phyloP scores from a whole-genome alignment of 2,888 invertebrate genomes.

The Slavum lentiscoides region DNA sequence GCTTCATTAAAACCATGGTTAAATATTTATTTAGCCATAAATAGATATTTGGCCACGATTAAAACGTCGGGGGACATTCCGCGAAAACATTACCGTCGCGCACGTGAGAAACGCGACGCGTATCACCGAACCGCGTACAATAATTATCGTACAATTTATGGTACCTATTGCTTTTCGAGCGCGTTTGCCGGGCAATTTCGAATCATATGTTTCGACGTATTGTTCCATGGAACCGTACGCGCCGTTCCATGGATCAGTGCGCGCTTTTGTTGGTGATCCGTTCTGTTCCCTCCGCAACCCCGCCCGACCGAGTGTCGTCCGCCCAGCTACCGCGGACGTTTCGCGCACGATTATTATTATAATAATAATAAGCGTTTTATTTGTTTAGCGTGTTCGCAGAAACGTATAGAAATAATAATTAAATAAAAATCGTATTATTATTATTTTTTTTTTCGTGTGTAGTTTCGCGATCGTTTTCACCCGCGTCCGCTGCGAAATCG shows the following conservation, averaged over 20 bases:
- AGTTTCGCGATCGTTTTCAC: too few species aligned
- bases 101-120: too few species aligned
- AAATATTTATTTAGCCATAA: too few species aligned
- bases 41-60: too few species aligned
- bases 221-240: slow-evolving; percentile 32
- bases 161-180: neutral
- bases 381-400: slow-evolving; percentile 14
- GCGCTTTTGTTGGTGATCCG: slow-evolving; percentile 36
- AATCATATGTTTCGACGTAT: slow-evolving; percentile 28
- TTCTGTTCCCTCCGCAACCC: slow-evolving; percentile 7
- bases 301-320: neutral
- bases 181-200: slow-evolving; percentile 26
- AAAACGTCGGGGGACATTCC: too few species aligned
- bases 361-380: neutral
- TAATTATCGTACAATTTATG: neutral
- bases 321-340: neutral
- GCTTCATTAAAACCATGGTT: too few species aligned
- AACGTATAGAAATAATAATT: neutral
- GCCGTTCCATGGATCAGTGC: slow-evolving; percentile 43
- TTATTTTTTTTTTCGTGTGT: too few species aligned
- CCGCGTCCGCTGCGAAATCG: too few species aligned
- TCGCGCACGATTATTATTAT: slow-evolving; percentile 17
- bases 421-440: too few species aligned
- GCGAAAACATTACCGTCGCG: too few species aligned
- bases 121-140: too few species aligned